Evolutionary conservation across 2,113 vertebrate species (phyloP).

Genomic region (Sinocyclocheilus maitianheensis): DNA sequence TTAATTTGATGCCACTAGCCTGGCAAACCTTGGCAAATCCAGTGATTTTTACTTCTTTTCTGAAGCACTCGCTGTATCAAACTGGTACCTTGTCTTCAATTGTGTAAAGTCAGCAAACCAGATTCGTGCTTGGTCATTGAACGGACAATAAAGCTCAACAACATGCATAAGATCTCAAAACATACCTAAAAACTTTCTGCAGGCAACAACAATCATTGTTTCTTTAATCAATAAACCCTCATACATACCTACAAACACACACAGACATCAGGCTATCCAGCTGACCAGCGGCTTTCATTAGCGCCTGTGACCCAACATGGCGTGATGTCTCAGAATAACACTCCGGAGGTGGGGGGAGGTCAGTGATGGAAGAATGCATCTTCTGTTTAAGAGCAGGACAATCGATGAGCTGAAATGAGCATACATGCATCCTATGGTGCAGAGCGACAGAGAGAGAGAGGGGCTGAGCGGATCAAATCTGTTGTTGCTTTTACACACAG

Average conservation of each 20-base stretch:
- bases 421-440: constrained; percentile 55
- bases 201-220: too few species aligned
- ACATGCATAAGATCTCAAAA: too few species aligned
- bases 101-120: too few species aligned
- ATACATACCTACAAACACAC: too few species aligned
- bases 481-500: not conserved
- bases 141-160: too few species aligned
- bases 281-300: too few species aligned
- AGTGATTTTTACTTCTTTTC: not conserved
- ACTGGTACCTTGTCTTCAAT: too few species aligned
- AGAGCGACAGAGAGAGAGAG: not conserved
- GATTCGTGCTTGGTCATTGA: too few species aligned
- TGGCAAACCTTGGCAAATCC: not conserved
- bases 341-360: not conserved
- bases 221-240: too few species aligned
- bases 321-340: constrained; percentile 45
- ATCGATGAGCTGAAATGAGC: constrained; percentile 69
- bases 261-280: too few species aligned
- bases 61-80: too few species aligned
- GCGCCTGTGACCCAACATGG: constrained; percentile 38
- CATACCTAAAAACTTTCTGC: too few species aligned
- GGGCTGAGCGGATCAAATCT: constrained; percentile 2
- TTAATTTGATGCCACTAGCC: not conserved
- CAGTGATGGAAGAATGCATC: constrained; percentile 59
- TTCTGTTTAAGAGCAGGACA: constrained; percentile 64